Percentiles rank a stretch among this genome's conserved stretches.
Conservation (phyloP, 2,797 vertebrate species). For the Heterohyrax brucei region DNA sequence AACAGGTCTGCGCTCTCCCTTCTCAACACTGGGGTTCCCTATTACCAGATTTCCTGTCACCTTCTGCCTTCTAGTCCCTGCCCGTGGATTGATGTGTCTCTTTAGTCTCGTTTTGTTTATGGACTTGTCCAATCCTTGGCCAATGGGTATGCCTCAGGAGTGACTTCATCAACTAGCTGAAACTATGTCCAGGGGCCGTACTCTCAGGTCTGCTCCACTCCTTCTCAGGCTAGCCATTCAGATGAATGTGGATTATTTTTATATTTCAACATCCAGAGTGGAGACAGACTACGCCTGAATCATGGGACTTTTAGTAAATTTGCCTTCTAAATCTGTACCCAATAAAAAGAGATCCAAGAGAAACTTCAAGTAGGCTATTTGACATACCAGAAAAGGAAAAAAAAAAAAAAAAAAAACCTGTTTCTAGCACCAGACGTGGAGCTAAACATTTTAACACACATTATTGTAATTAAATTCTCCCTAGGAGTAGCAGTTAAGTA, state of each 20-base stretch:
- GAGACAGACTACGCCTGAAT: slow-evolving; percentile 3
- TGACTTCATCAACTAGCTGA: too few relatives aligned
- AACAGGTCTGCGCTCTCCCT: too few relatives aligned
- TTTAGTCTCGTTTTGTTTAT: too few relatives aligned
- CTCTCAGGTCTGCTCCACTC: too few relatives aligned
- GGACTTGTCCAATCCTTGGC: too few relatives aligned
- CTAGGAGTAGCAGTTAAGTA: neutral
- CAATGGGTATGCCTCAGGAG: too few relatives aligned
- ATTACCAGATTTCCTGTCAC: too few relatives aligned
- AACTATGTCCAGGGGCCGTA: too few relatives aligned
- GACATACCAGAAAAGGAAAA: neutral
- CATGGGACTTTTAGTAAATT: neutral
- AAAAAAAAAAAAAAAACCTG: neutral
- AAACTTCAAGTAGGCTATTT: neutral
- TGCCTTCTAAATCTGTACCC: slow-evolving; percentile 63
- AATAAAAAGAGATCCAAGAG: slow-evolving; percentile 21
- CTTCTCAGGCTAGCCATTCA: too few relatives aligned
- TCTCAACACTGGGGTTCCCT: too few relatives aligned
- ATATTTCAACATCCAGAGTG: neutral
- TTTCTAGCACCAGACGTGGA: neutral
- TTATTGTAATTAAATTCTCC: neutral
- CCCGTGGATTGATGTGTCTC: too few relatives aligned
- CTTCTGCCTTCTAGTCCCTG: too few relatives aligned
- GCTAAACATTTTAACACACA: neutral
- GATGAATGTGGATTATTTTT: neutral